Evolutionary conservation across 2,888 invertebrate genomes (phyloP).

Genomic region (Diplazon laetatorius): DNA sequence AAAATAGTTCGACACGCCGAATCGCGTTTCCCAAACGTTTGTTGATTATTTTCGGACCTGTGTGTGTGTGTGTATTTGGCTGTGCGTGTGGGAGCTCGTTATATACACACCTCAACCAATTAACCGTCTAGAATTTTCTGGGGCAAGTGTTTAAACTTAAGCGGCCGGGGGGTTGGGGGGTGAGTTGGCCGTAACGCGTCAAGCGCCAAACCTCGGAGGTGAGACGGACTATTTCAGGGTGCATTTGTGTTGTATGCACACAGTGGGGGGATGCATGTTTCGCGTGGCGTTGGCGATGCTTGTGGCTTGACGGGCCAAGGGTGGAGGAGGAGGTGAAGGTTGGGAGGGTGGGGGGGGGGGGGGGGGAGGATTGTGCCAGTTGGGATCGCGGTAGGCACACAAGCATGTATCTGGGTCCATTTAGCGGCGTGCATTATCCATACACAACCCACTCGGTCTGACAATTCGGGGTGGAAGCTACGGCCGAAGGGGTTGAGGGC

Average conservation of each 20-base stretch:
- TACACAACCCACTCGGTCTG: neutral
- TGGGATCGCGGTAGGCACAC: constrained; percentile 29
- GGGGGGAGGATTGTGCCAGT: constrained; percentile 15
- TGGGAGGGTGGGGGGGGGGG: too few relatives aligned
- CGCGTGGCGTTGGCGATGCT: constrained; percentile 1
- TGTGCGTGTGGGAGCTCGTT: too few relatives aligned
- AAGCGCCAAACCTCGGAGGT: constrained; percentile 35
- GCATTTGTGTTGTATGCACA: neutral
- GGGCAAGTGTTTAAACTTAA: constrained; percentile 71
- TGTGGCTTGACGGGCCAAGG: too few relatives aligned
- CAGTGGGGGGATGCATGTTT: constrained; percentile 4
- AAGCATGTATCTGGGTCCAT: constrained; percentile 23
- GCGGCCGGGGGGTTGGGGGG: too few relatives aligned
- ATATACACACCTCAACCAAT: too few relatives aligned
- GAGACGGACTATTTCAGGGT: constrained; percentile 47
- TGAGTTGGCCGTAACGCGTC: constrained; percentile 18
- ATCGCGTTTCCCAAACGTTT: too few relatives aligned
- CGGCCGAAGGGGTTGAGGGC: too few relatives aligned
- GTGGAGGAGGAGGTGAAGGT: too few relatives aligned
- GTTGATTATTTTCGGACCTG: constrained; percentile 10
- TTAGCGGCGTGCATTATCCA: constrained; percentile 21
- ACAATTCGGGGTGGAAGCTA: neutral
- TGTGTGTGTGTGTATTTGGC: constrained; percentile 49
- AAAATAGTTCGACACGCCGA: too few relatives aligned
- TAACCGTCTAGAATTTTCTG: constrained; percentile 67